These are phyloP conservation scores for Psammodynastes pulverulentus DNA, from an alignment of 2,113 vertebrate species.

Conservation along the genomic window DNA sequence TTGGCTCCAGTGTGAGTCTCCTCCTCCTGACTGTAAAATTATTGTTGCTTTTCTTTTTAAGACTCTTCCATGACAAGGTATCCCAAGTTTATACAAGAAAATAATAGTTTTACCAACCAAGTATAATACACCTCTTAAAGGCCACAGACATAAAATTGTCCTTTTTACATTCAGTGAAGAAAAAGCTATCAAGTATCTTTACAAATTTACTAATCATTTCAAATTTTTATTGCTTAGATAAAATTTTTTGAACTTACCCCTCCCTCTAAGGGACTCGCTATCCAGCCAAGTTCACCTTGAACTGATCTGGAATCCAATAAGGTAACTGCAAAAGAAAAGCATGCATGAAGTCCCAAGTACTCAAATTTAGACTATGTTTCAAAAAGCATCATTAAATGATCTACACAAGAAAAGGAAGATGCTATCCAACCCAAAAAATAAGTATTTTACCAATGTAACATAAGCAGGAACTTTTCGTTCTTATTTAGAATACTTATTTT, in stretches of 20 bases:
- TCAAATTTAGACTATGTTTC: conserved; percentile 45
- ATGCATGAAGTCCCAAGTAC: conserved; percentile 62
- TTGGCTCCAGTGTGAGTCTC: conserved; percentile 22
- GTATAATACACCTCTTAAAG: conserved; percentile 81
- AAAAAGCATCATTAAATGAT: conserved; percentile 53
- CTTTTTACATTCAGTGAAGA: conserved; percentile 83
- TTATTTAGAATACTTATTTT: conserved; percentile 49
- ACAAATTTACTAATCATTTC: conserved; percentile 70
- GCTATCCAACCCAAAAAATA: conserved; percentile 44
- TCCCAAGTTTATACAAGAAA: conserved; percentile 62
- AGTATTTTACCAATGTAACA: conserved; percentile 48
- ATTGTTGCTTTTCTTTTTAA: conserved; percentile 71
- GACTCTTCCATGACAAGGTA: conserved; percentile 65
- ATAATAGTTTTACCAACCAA: conserved; percentile 94
- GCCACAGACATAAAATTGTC: conserved; percentile 82
- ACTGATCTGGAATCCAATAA: conserved; percentile 96
- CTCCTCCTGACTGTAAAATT: conserved; percentile 72
- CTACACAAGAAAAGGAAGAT: conserved; percentile 48
- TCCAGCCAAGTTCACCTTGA: conserved; percentile 96
- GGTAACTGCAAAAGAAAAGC: conserved; percentile 82
- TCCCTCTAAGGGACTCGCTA: conserved; percentile 95
- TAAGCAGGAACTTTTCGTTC: conserved; percentile 25
- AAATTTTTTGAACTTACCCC: conserved; percentile 83
- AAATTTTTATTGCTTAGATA: conserved; percentile 57
- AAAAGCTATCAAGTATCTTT: conserved; percentile 76